Percentiles rank a stretch among this genome's conserved stretches.
Evolutionary conservation across 2,113 vertebrate genomes (phyloP).

Genomic region (Hemibagrus wyckioides): DNA sequence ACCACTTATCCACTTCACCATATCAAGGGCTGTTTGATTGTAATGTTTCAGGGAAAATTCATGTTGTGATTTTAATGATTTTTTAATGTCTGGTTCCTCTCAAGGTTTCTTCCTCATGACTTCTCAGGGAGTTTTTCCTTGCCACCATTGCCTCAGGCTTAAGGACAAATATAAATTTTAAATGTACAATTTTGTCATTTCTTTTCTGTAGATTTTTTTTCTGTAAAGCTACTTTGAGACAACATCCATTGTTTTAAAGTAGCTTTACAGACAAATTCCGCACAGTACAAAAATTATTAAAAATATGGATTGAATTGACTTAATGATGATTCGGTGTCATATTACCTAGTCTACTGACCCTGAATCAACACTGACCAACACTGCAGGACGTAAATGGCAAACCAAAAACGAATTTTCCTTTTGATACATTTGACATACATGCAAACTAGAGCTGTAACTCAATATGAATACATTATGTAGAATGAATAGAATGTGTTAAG

Average conservation of each 20-base stretch:
- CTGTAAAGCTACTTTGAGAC: too few species aligned
- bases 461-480: not conserved
- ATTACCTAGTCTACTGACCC: not conserved
- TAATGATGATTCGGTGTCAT: conserved; percentile 12
- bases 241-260: too few species aligned
- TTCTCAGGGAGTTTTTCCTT: too few species aligned
- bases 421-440: not conserved
- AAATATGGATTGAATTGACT: too few species aligned
- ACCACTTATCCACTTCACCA: not conserved
- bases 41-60: not conserved
- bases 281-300: too few species aligned
- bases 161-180: too few species aligned
- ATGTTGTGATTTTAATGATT: not conserved
- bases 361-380: conserved; percentile 5
- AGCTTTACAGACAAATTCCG: too few species aligned
- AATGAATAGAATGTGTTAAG: not conserved
- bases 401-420: not conserved
- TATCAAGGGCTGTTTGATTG: not conserved
- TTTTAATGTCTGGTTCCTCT: too few species aligned
- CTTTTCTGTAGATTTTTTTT: too few species aligned
- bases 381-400: not conserved
- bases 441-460: not conserved
- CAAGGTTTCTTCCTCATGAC: too few species aligned
- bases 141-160: too few species aligned
- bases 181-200: too few species aligned